These are phyloP conservation scores for Chelonia mydas DNA, from an alignment of 2,797 vertebrate genomes.

Conservation along the genomic window DNA sequence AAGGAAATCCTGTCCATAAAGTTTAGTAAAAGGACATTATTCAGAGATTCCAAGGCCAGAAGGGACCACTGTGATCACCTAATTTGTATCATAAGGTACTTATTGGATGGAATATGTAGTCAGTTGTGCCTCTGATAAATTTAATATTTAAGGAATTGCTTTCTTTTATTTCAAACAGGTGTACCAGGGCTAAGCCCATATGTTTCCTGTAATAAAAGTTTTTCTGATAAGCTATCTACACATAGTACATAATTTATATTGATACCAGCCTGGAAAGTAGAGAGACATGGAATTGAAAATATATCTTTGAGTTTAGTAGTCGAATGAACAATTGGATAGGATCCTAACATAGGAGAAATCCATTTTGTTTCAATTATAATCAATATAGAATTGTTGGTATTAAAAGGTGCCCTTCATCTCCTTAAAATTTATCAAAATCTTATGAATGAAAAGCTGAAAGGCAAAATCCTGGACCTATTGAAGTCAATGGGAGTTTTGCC, in stretches of 20 bases:
- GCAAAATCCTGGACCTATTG: background rate
- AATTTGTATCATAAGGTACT: too few species aligned
- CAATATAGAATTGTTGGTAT: background rate
- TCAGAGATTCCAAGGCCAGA: background rate
- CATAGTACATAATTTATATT: background rate
- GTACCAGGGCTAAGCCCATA: background rate
- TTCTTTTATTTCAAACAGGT: background rate
- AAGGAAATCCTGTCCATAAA: background rate
- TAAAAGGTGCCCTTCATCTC: background rate
- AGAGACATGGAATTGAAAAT: background rate
- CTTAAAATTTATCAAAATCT: background rate
- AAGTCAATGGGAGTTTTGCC: background rate
- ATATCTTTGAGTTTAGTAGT: background rate
- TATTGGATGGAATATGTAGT: background rate
- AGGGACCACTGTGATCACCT: too few species aligned
- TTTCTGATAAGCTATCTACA: background rate
- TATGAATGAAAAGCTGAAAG: too few species aligned
- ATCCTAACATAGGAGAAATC: background rate
- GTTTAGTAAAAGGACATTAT: fast-evolving
- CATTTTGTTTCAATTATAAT: background rate
- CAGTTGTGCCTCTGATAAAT: background rate
- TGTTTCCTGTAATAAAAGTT: background rate
- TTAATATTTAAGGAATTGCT: background rate
- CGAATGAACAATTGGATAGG: background rate
- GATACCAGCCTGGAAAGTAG: background rate